phyloP scores from a whole-genome alignment of 2,113 vertebrate species.

The Engraulis encrasicolus region DNA sequence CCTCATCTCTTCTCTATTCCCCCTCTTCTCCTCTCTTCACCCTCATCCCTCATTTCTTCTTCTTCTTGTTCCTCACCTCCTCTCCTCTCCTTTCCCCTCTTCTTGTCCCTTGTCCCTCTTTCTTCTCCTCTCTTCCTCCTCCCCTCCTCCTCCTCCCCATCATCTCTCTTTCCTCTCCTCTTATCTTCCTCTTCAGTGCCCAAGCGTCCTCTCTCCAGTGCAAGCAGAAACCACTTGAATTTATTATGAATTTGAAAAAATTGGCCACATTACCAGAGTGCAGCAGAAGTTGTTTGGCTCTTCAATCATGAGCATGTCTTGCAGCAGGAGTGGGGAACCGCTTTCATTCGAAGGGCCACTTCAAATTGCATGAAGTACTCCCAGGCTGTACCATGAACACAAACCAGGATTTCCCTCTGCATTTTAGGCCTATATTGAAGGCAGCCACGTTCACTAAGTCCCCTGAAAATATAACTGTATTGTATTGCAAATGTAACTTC shows the following conservation, averaged over 20 bases:
- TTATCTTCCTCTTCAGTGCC: neutral
- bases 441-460: too few relatives aligned
- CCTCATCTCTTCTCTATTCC: neutral
- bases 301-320: neutral
- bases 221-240: neutral
- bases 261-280: neutral
- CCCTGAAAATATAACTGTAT: too few relatives aligned
- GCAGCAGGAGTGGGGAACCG: neutral
- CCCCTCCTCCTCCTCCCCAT: neutral
- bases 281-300: neutral
- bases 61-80: neutral
- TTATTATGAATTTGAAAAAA: neutral
- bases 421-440: too few relatives aligned
- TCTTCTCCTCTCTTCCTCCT: neutral
- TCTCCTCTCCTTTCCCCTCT: neutral
- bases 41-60: neutral
- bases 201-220: neutral
- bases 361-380: too few relatives aligned
- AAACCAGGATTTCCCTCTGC: too few relatives aligned
- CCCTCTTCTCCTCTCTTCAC: neutral
- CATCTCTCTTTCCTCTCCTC: neutral
- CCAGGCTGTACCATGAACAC: too few relatives aligned
- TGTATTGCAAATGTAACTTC: too few relatives aligned
- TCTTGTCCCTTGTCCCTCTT: neutral
- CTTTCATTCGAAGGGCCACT: too few relatives aligned